Evolutionary conservation across 2,888 invertebrate genomes (phyloP).

Genomic region (Tenthredo notha): DNA sequence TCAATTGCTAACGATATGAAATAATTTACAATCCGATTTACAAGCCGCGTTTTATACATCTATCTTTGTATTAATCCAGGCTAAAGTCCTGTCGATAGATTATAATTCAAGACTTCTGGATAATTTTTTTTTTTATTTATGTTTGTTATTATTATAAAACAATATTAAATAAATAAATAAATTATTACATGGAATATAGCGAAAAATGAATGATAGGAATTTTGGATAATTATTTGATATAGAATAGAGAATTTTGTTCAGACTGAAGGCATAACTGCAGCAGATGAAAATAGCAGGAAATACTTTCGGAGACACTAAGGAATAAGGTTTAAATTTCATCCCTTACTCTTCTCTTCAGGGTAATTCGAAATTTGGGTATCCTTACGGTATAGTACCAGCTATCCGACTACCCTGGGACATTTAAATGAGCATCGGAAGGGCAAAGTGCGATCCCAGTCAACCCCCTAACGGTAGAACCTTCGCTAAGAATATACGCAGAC

Average conservation of each 20-base stretch:
- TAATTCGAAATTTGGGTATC: slow-evolving; percentile 48
- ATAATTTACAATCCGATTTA: slow-evolving; percentile 24
- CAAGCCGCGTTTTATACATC: neutral
- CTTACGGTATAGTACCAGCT: slow-evolving; percentile 2
- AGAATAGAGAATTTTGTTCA: neutral
- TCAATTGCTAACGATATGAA: slow-evolving; percentile 20
- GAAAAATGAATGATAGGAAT: neutral
- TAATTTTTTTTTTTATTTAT: neutral
- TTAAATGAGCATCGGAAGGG: slow-evolving; percentile 49
- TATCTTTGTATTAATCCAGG: neutral
- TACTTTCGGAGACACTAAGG: neutral
- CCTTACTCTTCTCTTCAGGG: neutral
- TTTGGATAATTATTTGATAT: neutral
- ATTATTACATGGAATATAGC: neutral
- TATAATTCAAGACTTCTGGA: neutral
- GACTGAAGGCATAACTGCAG: neutral
- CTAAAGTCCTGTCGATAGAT: slow-evolving; percentile 1
- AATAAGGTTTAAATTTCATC: neutral
- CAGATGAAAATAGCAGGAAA: neutral
- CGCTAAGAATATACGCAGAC: slow-evolving; percentile 49
- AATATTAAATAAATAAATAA: neutral
- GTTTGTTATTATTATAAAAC: too few relatives aligned
- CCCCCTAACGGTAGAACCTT: slow-evolving; percentile 50
- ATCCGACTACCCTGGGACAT: slow-evolving; percentile 28
- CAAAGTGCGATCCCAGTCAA: slow-evolving; percentile 48